Percentiles rank a stretch among this genome's conserved stretches.
Evolutionary conservation across 2,888 invertebrate genomes (phyloP).

Genomic region (Myathropa florea): DNA sequence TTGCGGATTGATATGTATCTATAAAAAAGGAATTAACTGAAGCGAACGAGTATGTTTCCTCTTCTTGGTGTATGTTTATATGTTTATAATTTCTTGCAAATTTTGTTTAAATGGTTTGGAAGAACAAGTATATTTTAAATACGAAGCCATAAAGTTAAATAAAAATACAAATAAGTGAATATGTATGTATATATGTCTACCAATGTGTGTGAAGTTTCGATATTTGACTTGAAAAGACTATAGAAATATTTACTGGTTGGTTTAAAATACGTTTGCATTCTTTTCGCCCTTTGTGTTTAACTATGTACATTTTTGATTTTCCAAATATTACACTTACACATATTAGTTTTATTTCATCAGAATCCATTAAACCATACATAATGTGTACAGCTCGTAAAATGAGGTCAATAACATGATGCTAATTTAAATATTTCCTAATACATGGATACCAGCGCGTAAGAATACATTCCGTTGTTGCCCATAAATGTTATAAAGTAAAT

Average conservation of each 20-base stretch:
- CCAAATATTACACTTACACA: neutral
- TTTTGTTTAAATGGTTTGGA: neutral
- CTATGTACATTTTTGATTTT: neutral
- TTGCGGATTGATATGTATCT: neutral
- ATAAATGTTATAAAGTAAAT: too few species aligned
- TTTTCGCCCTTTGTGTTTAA: neutral
- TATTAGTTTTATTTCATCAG: neutral
- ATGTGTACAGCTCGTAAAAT: neutral
- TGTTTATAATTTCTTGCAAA: neutral
- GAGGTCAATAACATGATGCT: slow-evolving; percentile 50
- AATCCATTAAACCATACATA: neutral
- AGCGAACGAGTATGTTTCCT: neutral
- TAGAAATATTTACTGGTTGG: neutral
- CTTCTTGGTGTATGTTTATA: neutral
- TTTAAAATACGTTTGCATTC: neutral
- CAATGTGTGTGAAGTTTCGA: neutral
- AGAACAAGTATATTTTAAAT: neutral
- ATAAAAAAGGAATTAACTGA: neutral
- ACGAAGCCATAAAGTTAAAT: slow-evolving; percentile 41
- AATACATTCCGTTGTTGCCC: neutral
- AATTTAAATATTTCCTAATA: slow-evolving; percentile 39
- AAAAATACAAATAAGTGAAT: neutral
- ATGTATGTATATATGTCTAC: neutral
- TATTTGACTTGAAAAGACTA: neutral
- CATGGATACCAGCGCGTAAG: neutral